Percentiles rank a stretch among this genome's conserved stretches.
These are phyloP conservation scores for Tenrec ecaudatus DNA, from an alignment of 2,113 vertebrate genomes.

Conservation along the genomic window DNA sequence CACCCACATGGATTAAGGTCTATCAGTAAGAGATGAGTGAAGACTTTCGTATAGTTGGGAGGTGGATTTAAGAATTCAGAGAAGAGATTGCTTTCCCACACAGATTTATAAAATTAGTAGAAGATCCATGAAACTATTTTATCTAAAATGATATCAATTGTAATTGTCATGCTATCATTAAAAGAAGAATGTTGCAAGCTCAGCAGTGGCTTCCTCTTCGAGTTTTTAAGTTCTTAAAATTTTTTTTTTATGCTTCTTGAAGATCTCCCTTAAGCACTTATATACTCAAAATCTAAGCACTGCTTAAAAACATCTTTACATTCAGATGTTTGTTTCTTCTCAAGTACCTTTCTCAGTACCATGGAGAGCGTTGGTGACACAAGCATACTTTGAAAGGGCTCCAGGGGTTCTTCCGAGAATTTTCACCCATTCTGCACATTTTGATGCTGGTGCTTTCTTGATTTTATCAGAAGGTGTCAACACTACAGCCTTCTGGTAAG, in stretches of 20 bases:
- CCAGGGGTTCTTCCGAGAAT: constrained; percentile 55
- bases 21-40: background rate
- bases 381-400: constrained; percentile 33
- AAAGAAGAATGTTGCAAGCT: background rate
- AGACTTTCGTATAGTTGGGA: background rate
- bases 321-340: constrained; percentile 24
- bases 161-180: background rate
- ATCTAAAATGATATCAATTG: background rate
- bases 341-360: background rate
- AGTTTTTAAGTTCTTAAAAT: background rate
- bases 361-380: constrained; percentile 13
- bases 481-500: constrained; percentile 52
- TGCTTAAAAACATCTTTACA: constrained; percentile 4
- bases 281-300: background rate
- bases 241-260: background rate
- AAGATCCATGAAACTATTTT: background rate
- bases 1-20: background rate
- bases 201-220: background rate
- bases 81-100: constrained; percentile 11
- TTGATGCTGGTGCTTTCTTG: constrained; percentile 60
- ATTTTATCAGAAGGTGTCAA: constrained; percentile 69
- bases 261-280: constrained; percentile 1
- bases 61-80: background rate
- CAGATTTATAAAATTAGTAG: constrained; percentile 33
- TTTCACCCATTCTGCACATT: constrained; percentile 44